Evolutionary conservation across 2,797 vertebrate species (phyloP).

Genomic region (Chelidonichthys spinosus): DNA sequence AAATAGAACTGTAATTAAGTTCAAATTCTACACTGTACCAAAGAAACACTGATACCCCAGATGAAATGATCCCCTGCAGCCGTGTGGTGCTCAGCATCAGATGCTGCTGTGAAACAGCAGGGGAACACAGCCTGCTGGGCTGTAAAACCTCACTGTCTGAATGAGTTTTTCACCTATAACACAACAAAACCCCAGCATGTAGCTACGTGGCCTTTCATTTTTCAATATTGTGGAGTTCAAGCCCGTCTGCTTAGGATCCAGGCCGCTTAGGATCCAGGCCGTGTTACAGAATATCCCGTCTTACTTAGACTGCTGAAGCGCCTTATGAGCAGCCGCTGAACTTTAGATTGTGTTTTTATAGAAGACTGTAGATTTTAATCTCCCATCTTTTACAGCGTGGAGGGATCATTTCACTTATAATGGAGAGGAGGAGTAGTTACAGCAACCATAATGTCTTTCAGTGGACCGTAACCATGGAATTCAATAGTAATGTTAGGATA

Average conservation of each 20-base stretch:
- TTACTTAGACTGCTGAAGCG: background rate
- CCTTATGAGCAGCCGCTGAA: background rate
- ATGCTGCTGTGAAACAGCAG: conserved; percentile 11
- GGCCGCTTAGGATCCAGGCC: background rate
- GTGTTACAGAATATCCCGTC: background rate
- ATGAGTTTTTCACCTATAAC: conserved; percentile 2
- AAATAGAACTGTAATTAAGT: background rate
- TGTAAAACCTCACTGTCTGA: background rate
- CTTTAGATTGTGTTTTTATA: background rate
- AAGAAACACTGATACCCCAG: background rate
- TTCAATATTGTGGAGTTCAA: background rate
- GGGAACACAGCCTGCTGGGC: background rate
- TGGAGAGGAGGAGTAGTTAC: background rate
- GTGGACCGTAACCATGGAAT: background rate
- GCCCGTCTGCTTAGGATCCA: background rate
- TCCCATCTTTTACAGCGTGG: background rate
- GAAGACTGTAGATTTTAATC: background rate
- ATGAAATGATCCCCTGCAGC: background rate
- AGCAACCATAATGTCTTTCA: conserved; percentile 5
- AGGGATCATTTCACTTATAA: background rate
- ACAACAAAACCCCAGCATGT: conserved; percentile 1
- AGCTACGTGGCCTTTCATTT: conserved; percentile 4
- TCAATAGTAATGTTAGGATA: background rate
- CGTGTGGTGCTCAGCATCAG: conserved; percentile 10
- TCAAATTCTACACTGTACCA: background rate